Conservation (phyloP, 1,140 invertebrate genomes). For the Saccostrea cuccullata region DNA sequence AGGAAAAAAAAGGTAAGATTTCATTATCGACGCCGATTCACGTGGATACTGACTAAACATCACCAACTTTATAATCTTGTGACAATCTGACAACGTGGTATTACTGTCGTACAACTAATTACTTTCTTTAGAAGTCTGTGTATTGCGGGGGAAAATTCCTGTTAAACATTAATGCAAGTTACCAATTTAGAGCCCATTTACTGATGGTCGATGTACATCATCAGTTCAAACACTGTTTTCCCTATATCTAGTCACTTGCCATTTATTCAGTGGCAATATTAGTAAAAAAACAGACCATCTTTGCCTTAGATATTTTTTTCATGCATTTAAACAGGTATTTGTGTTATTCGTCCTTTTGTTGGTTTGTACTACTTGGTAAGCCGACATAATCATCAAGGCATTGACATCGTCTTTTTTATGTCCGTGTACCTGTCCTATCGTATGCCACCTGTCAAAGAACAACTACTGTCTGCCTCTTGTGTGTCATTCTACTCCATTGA, state of each 20-base stretch:
- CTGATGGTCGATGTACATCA: not conserved
- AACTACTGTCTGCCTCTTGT: not conserved
- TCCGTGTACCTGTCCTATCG: not conserved
- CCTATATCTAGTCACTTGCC: too few relatives aligned
- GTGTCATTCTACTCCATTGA: conserved; percentile 5
- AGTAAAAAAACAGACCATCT: too few relatives aligned
- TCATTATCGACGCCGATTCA: conserved; percentile 20
- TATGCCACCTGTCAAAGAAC: not conserved
- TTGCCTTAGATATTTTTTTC: too few relatives aligned
- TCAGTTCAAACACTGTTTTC: not conserved
- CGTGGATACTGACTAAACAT: conserved; percentile 24
- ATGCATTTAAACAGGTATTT: not conserved
- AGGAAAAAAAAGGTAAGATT: not conserved
- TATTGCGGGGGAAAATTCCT: not conserved
- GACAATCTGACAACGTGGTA: not conserved
- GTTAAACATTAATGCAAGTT: not conserved
- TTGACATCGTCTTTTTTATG: conserved; percentile 1
- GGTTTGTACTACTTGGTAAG: conserved; percentile 1
- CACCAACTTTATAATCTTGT: not conserved
- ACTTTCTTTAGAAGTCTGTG: not conserved
- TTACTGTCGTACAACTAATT: not conserved
- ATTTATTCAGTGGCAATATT: too few relatives aligned
- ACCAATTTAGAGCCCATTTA: not conserved
- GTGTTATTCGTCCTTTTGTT: not conserved
- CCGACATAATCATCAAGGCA: conserved; percentile 23